A percentile compares a stretch with the other conserved stretches of the same genome.
Conservation (phyloP, 2,113 vertebrate genomes). For the Octodon degus region DNA sequence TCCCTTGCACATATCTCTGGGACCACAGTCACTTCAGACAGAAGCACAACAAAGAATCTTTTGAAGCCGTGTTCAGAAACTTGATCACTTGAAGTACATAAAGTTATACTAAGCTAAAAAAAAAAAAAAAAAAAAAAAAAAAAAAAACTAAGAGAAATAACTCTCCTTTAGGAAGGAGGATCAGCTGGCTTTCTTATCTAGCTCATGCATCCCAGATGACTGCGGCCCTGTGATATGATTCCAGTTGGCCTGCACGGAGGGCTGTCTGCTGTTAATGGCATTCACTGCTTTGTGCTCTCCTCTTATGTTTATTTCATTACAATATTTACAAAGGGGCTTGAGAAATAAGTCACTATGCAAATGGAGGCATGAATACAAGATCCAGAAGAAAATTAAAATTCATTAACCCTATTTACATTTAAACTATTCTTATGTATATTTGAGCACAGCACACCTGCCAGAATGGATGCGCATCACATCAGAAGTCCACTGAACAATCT, state of each 20-base stretch:
- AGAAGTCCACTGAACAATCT: constrained; percentile 72
- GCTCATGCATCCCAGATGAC: constrained; percentile 1
- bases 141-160: background rate
- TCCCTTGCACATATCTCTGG: background rate
- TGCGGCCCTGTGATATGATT: constrained; percentile 68
- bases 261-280: constrained; percentile 76
- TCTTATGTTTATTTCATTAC: constrained; percentile 84
- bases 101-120: constrained; percentile 55
- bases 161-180: constrained; percentile 52
- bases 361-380: constrained; percentile 69
- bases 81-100: constrained; percentile 43
- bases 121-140: no score
- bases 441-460: constrained; percentile 72
- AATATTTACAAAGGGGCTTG: constrained; percentile 81
- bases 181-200: constrained; percentile 70
- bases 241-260: constrained; percentile 48
- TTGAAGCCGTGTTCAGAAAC: constrained; percentile 45
- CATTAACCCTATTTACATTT: constrained; percentile 81
- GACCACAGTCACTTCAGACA: background rate
- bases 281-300: constrained; percentile 60
- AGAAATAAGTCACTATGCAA: constrained; percentile 81
- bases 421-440: constrained; percentile 82
- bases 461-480: constrained; percentile 63
- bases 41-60: constrained; percentile 33
- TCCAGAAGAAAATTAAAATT: constrained; percentile 78